These are phyloP conservation scores for Atrina japonica DNA, from an alignment of 2,888 invertebrate genomes.

Conservation along the genomic window DNA sequence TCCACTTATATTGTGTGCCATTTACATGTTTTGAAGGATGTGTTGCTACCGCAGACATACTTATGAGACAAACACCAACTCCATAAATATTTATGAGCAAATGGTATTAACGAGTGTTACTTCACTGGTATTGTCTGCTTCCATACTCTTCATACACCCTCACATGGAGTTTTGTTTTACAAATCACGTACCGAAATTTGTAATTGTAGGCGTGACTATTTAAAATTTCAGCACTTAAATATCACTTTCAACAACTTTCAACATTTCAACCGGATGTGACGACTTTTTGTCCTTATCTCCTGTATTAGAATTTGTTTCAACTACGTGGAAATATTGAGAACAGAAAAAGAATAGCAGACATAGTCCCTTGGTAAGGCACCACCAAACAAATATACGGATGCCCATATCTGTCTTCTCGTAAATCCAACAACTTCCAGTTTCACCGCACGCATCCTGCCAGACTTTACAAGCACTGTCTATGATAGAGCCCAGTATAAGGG, in stretches of 20 bases:
- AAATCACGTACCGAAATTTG: too few relatives aligned
- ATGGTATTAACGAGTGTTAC: too few relatives aligned
- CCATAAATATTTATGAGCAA: too few relatives aligned
- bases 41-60: too few relatives aligned
- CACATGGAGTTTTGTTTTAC: too few relatives aligned
- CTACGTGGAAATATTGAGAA: constrained; percentile 53
- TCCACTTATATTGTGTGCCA: too few relatives aligned
- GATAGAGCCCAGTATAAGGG: constrained; percentile 56
- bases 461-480: constrained; percentile 62
- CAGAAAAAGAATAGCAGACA: constrained; percentile 52
- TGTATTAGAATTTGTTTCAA: neutral
- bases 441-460: constrained; percentile 55
- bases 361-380: constrained; percentile 53
- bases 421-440: constrained; percentile 57
- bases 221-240: too few relatives aligned
- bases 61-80: too few relatives aligned
- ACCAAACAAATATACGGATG: constrained; percentile 58
- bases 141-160: too few relatives aligned
- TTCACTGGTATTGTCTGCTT: too few relatives aligned
- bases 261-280: constrained; percentile 19
- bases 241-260: constrained; percentile 19
- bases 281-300: neutral
- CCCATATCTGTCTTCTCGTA: constrained; percentile 60
- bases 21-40: too few relatives aligned
- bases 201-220: too few relatives aligned